Conservation (phyloP, 2,797 vertebrate species). For the Rhabdomys pumilio region DNA sequence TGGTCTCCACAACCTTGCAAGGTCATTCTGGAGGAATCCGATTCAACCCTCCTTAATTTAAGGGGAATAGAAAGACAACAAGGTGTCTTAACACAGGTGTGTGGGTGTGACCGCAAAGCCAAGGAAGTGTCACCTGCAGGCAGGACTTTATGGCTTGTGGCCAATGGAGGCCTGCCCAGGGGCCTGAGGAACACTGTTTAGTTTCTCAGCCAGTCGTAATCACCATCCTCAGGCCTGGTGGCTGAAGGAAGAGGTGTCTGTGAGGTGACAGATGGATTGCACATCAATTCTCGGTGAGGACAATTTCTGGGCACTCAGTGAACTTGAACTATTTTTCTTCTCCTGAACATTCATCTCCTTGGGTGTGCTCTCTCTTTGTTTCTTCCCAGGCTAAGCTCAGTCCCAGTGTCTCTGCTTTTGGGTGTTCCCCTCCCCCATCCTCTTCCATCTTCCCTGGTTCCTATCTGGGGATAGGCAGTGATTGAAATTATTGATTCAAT, state of each 20-base stretch:
- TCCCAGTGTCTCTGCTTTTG: background rate
- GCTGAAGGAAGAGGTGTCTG: background rate
- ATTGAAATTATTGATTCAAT: slow-evolving; percentile 81
- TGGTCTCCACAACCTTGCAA: background rate
- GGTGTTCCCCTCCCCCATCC: background rate
- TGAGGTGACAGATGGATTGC: background rate
- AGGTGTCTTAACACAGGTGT: background rate
- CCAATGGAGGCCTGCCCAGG: background rate
- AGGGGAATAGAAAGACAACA: background rate
- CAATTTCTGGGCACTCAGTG: background rate
- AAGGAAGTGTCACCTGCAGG: background rate
- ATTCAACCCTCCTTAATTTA: background rate
- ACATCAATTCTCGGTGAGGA: background rate
- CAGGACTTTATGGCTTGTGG: accelerated
- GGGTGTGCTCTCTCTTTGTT: background rate
- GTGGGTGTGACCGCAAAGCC: background rate
- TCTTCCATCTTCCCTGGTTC: slow-evolving; percentile 57
- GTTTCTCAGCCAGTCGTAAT: background rate
- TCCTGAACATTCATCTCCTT: background rate
- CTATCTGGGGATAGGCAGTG: slow-evolving; percentile 65
- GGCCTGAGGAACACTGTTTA: background rate
- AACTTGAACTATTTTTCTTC: background rate
- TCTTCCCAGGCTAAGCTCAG: background rate
- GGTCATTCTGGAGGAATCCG: background rate
- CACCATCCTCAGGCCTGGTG: background rate